phyloP scores from a whole-genome alignment of 2,797 vertebrate genomes.

The Myiotriccus ornatus region DNA sequence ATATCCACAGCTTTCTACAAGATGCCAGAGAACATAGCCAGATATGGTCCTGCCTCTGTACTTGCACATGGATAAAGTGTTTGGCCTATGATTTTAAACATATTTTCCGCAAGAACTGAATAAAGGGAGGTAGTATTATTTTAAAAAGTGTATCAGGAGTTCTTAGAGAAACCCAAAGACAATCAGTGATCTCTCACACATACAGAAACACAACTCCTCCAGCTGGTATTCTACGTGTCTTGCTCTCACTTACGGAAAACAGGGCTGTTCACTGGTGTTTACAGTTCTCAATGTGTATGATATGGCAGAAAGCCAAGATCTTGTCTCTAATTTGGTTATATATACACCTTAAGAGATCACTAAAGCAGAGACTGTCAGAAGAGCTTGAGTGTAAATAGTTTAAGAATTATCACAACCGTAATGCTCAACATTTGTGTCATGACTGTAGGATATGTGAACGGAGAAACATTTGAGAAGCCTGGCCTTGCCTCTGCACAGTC shows the following conservation, averaged over 20 bases:
- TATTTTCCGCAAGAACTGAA: background rate
- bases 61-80: background rate
- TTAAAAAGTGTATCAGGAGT: background rate
- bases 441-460: background rate
- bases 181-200: background rate
- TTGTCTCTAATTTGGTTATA: background rate
- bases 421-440: rapidly evolving
- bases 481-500: background rate
- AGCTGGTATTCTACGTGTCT: background rate
- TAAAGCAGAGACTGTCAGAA: background rate
- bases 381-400: background rate
- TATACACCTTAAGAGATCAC: background rate
- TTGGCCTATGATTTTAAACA: background rate
- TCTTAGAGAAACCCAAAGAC: background rate
- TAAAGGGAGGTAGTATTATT: background rate
- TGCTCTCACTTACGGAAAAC: background rate
- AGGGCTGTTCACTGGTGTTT: background rate
- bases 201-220: background rate
- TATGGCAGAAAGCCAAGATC: background rate
- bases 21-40: background rate
- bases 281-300: background rate
- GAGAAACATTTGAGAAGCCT: background rate
- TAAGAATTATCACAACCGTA: background rate
- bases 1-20: background rate
- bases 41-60: background rate